Conservation (phyloP, 2,113 vertebrate species). For the Callospermophilus lateralis region DNA sequence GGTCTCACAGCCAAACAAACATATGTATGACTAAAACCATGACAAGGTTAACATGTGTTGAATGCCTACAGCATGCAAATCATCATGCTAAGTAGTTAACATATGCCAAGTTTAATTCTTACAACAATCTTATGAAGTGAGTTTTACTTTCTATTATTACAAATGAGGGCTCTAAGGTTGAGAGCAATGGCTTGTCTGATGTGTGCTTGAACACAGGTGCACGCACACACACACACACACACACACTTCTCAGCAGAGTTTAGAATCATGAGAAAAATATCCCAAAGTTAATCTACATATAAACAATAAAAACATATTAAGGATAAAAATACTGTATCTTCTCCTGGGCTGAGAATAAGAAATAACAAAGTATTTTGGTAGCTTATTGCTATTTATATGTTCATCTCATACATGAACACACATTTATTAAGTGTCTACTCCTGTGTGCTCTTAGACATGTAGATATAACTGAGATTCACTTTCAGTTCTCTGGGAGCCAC, state of each 20-base stretch:
- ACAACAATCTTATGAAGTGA: not conserved
- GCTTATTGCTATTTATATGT: not conserved
- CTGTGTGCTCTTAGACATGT: not conserved
- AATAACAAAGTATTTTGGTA: not conserved
- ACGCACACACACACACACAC: accelerated
- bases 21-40: not conserved
- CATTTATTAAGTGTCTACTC: not conserved
- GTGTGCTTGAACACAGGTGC: too few relatives aligned
- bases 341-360: not conserved
- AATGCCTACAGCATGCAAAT: not conserved
- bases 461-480: not conserved
- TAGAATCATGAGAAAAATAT: not conserved
- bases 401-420: not conserved
- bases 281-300: not conserved
- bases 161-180: not conserved
- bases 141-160: not conserved
- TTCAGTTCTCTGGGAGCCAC: not conserved
- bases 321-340: not conserved
- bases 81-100: not conserved
- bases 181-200: not conserved
- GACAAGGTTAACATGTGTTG: not conserved
- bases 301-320: not conserved
- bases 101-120: not conserved
- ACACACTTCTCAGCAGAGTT: not conserved
- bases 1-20: not conserved